Evolutionary conservation across 2,888 invertebrate genomes (phyloP).

Genomic region (Aphodius sticticus): DNA sequence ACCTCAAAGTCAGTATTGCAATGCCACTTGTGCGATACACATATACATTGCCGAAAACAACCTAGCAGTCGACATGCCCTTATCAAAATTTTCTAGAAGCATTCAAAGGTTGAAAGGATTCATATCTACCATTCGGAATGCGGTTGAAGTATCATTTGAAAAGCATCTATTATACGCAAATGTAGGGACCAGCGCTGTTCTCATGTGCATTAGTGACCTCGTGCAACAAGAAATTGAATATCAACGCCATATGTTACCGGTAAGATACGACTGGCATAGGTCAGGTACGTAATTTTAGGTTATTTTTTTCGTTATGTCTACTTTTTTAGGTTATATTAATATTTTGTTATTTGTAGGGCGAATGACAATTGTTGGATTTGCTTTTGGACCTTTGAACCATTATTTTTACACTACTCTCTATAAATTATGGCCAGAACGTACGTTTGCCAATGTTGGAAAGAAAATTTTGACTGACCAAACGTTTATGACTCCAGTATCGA

Average conservation of each 20-base stretch:
- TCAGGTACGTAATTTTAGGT: constrained; percentile 58
- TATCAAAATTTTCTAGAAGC: constrained; percentile 7
- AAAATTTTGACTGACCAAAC: constrained; percentile 75
- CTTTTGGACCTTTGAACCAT: constrained; percentile 86
- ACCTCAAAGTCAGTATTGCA: no score
- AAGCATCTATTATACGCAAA: constrained; percentile 83
- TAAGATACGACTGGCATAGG: constrained; percentile 69
- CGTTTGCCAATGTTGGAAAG: constrained; percentile 66
- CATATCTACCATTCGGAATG: constrained; percentile 11
- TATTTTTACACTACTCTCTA: constrained; percentile 84
- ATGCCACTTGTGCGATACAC: no score
- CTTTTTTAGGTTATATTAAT: not conserved
- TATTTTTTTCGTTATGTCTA: constrained; percentile 15
- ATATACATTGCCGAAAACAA: no score
- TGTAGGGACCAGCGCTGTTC: constrained; percentile 76
- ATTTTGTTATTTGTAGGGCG: constrained; percentile 64
- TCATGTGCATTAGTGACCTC: constrained; percentile 82
- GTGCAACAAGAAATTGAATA: constrained; percentile 82
- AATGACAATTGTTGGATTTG: constrained; percentile 81
- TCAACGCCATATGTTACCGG: constrained; percentile 57
- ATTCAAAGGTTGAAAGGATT: not conserved
- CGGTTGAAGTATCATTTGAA: constrained; percentile 63
- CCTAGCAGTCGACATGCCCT: not conserved
- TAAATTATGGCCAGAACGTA: constrained; percentile 67
- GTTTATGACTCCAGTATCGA: constrained; percentile 81